Evolutionary conservation across 2,797 vertebrate genomes (phyloP), one percentile per base, ranked within the genome.

Genomic region (Sciurus vulgaris): DNA sequence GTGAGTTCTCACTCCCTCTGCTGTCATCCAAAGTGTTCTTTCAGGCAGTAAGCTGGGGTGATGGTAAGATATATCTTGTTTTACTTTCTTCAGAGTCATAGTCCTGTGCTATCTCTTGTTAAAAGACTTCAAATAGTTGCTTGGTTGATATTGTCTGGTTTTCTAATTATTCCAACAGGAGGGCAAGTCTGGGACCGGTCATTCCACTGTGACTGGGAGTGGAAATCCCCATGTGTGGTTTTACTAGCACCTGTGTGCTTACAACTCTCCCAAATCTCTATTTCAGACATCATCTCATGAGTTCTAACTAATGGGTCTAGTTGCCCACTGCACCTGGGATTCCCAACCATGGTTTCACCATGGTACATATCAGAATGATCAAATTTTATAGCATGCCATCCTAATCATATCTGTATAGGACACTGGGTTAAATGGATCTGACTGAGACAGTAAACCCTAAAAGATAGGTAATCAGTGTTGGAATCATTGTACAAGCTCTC

Each of bases 91-190:
- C 35, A 79, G 12, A 54, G 24, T 59, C 61, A 63, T 56, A 49
- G 18, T 47, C n/a, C 18, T 47, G 28, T 91, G 41, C 51, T 85
- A 3, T n/a, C 8, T 14, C 24, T 77, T 88, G 9, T 35, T 78
- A 5, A 47, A 1, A 47, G 24, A 65, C 11, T 86, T 13, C 30
- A 69, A 67, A 78, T 2, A 87, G 47, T 33, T 44, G 9, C 63
- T 94, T 93, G 11, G 15, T 79, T 18, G 87, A 74, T 54, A 54
- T 74, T 95, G 49, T 79, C 15, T 24, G 26, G 0, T 61, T 35
- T 70, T 91, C 33, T 91, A 76, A 84, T 93, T 59, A 47, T 95
- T 92, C 77, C 2, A 47, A 4, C 11, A 86, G n/a, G 47, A 95
- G 9, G 44, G 9, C 2, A 91, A 67, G 28, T 84, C 41, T 95